Evolutionary conservation across 2,888 invertebrate species (phyloP).

Genomic region (Perdita meconis): DNA sequence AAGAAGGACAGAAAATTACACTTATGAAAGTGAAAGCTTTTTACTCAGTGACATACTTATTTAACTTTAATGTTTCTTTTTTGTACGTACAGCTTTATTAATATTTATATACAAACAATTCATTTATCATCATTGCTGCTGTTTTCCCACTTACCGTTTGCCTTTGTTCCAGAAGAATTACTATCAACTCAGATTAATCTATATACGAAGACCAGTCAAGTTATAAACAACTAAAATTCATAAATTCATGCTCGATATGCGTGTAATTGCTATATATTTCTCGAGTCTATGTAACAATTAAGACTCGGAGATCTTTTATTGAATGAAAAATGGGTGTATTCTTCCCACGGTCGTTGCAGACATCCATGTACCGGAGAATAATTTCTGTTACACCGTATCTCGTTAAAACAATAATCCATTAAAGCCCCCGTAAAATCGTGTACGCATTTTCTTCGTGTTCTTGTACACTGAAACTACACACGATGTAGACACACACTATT

Average conservation of each 20-base stretch:
- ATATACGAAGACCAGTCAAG: not conserved
- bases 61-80: too few relatives aligned
- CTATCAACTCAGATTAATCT: not conserved
- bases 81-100: too few relatives aligned
- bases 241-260: not conserved
- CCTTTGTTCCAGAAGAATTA: not conserved
- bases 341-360: constrained; percentile 41
- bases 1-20: not conserved
- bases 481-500: not conserved
- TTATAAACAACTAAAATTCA: not conserved
- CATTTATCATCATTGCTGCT: too few relatives aligned
- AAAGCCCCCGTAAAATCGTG: constrained; percentile 13
- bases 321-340: constrained; percentile 44
- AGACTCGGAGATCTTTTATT: constrained; percentile 32
- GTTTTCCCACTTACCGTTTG: not conserved
- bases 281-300: constrained; percentile 21
- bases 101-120: too few relatives aligned
- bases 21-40: not conserved
- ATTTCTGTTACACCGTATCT: constrained; percentile 27
- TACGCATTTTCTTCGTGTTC: constrained; percentile 11
- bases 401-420: constrained; percentile 52
- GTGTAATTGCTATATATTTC: not conserved
- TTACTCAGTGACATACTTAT: too few relatives aligned
- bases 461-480: not conserved
- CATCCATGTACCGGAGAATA: constrained; percentile 32